These are phyloP conservation scores for Neuroscelio doddi DNA, from an alignment of 2,888 invertebrate genomes.

Conservation along the genomic window DNA sequence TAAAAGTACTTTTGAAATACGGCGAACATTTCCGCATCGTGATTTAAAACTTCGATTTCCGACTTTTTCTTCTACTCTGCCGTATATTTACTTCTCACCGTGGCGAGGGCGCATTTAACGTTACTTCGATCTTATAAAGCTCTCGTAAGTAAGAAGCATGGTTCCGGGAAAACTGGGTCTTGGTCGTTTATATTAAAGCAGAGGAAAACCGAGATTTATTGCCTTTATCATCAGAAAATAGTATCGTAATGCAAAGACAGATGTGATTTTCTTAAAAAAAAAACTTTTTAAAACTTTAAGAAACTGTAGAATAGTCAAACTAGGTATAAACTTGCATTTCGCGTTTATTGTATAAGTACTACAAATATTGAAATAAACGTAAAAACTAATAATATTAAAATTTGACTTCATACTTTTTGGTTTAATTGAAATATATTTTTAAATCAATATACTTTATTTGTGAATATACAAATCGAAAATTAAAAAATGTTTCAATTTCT, in stretches of 20 bases:
- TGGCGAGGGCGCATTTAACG: not conserved
- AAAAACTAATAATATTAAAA: too few species aligned
- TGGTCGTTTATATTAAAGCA: conserved; percentile 19
- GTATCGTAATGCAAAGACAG: conserved; percentile 6
- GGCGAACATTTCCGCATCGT: not conserved
- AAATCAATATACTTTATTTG: too few species aligned
- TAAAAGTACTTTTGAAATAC: not conserved
- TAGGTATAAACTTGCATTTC: too few species aligned
- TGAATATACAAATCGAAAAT: too few species aligned
- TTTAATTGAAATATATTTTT: too few species aligned
- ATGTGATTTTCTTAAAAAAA: conserved; percentile 4
- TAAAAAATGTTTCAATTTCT: too few species aligned
- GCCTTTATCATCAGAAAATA: conserved; percentile 12
- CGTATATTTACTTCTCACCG: not conserved
- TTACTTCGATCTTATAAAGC: not conserved
- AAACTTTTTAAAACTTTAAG: too few species aligned
- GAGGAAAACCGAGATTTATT: conserved; percentile 20
- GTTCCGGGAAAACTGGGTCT: conserved; percentile 23
- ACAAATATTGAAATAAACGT: too few species aligned
- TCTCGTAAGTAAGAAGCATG: conserved; percentile 10
- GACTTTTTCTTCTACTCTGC: not conserved
- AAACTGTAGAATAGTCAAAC: too few species aligned
- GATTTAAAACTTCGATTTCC: not conserved
- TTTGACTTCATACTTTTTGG: too few species aligned
- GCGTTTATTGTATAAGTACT: too few species aligned